Conservation (phyloP, 1,140 invertebrate genomes). For the Trigoniulus corallinus region DNA sequence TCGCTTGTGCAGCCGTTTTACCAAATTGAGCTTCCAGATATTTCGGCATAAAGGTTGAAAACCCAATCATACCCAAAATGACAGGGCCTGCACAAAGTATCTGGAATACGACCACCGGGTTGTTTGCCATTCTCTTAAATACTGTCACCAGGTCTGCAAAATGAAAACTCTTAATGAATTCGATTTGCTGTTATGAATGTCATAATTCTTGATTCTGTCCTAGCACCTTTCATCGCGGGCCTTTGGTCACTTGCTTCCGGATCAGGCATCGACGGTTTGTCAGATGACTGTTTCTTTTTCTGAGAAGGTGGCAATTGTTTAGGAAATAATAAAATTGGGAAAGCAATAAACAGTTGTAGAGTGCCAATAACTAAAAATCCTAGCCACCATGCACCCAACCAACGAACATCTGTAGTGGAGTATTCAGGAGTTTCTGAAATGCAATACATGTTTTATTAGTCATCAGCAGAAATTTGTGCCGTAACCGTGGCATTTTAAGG, state of each 20-base stretch:
- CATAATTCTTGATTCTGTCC: too few relatives aligned
- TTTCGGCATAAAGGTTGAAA: constrained; percentile 57
- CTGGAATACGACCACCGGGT: constrained; percentile 47
- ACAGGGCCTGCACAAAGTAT: constrained; percentile 47
- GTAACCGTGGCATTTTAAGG: too few relatives aligned
- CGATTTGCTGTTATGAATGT: too few relatives aligned
- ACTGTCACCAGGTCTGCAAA: too few relatives aligned
- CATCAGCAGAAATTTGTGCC: too few relatives aligned
- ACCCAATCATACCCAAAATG: constrained; percentile 50
- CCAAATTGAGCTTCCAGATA: constrained; percentile 57
- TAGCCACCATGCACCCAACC: constrained; percentile 40
- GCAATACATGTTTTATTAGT: not conserved
- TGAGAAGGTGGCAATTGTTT: constrained; percentile 37
- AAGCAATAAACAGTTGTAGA: constrained; percentile 39
- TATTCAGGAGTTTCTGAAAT: constrained; percentile 17
- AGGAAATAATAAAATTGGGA: constrained; percentile 44
- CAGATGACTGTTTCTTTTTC: too few relatives aligned
- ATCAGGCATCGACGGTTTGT: too few relatives aligned
- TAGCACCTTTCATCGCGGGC: too few relatives aligned
- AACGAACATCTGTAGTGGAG: constrained; percentile 23
- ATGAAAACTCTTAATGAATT: too few relatives aligned
- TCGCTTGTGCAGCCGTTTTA: constrained; percentile 47
- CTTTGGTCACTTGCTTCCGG: too few relatives aligned
- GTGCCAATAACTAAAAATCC: constrained; percentile 43
- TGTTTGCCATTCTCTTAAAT: too few relatives aligned